These are phyloP conservation scores for Petromus typicus DNA, from an alignment of 2,113 vertebrate genomes.

Conservation along the genomic window DNA sequence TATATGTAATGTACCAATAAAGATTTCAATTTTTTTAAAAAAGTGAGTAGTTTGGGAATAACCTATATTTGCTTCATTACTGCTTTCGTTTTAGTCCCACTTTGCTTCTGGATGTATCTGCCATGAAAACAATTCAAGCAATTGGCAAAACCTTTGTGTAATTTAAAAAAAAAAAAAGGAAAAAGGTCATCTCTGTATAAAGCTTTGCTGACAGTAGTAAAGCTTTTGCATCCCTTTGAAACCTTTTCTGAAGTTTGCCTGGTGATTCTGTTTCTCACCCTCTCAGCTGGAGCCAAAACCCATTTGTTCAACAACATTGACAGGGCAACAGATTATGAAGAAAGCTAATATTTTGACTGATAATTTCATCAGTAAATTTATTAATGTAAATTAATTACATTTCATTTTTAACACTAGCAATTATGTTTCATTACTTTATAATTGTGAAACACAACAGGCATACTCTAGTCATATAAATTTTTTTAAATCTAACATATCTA, in stretches of 20 bases:
- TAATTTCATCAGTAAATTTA: neutral
- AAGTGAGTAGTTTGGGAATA: neutral
- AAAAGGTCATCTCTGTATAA: neutral
- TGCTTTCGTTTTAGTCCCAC: neutral
- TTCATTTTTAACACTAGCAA: neutral
- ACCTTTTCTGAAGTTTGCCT: too few species aligned
- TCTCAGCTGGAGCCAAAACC: too few species aligned
- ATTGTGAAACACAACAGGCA: neutral
- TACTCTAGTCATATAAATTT: neutral
- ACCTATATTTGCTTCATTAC: neutral
- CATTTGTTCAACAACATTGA: too few species aligned
- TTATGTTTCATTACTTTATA: neutral
- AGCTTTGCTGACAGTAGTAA: too few species aligned
- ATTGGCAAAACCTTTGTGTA: neutral
- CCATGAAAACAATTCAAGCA: neutral
- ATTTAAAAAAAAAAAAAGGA: neutral
- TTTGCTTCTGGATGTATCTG: neutral
- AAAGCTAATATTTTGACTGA: neutral
- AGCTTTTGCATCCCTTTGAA: too few species aligned
- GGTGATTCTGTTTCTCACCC: too few species aligned
- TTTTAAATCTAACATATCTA: neutral
- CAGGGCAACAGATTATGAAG: neutral
- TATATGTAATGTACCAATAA: too few species aligned
- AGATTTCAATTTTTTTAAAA: too few species aligned
- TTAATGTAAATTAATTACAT: neutral